Percentiles rank a stretch among this genome's conserved stretches.
These are phyloP conservation scores for Stichodactyla helianthus DNA, from an alignment of 64 coral and sea anemone genomes.

Conservation along the genomic window DNA sequence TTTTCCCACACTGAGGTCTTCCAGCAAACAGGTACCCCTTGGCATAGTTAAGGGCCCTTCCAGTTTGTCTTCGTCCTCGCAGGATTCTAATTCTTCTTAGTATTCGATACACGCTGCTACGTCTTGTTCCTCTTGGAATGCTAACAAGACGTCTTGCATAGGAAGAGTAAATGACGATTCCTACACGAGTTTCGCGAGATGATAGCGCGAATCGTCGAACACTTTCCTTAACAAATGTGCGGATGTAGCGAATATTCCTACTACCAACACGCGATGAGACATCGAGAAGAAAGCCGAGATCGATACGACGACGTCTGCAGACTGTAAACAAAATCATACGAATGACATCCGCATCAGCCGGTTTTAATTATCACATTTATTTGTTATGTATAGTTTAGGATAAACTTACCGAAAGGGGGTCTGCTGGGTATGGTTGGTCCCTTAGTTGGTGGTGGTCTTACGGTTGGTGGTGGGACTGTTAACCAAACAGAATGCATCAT, in stretches of 20 bases:
- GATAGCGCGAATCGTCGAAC: constrained; percentile 27
- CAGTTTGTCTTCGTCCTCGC: constrained; percentile 23
- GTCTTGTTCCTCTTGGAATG: background rate
- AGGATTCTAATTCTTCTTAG: constrained; percentile 18
- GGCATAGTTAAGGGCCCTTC: constrained; percentile 20
- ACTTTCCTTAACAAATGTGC: constrained; percentile 20
- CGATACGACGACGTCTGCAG: constrained; percentile 32
- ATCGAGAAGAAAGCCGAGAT: constrained; percentile 51
- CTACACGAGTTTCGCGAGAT: constrained; percentile 19
- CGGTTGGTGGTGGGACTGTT: background rate
- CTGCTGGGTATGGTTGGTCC: background rate
- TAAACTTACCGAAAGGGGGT: background rate
- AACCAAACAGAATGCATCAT: background rate
- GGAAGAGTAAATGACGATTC: constrained; percentile 25
- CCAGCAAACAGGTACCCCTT: constrained; percentile 31
- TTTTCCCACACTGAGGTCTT: constrained; percentile 29
- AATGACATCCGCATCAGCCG: background rate
- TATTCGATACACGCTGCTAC: background rate
- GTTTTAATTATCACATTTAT: no score
- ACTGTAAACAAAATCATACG: background rate
- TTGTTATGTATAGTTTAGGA: no score
- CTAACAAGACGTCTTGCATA: background rate
- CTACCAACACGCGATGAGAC: constrained; percentile 5
- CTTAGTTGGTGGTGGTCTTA: background rate
- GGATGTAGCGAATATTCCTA: background rate